Evolutionary conservation across 2,797 vertebrate species (phyloP).

Genomic region (Pagetopsis macropterus): DNA sequence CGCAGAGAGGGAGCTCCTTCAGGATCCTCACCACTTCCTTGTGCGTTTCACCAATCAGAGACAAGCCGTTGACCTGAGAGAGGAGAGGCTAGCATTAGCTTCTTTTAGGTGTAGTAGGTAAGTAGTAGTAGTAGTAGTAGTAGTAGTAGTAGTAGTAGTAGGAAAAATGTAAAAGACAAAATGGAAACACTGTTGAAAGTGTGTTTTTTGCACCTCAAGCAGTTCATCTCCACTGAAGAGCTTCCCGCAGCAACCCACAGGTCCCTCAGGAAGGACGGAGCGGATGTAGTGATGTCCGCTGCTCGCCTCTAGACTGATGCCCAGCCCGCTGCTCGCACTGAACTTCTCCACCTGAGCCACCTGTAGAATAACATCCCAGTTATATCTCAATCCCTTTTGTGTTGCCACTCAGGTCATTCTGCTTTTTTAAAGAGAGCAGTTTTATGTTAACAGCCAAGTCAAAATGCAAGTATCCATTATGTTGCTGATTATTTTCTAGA

Average conservation of each 20-base stretch:
- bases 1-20: slow-evolving; percentile 92
- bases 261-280: slow-evolving; percentile 95
- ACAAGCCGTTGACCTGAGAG: slow-evolving; percentile 91
- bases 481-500: too few species aligned
- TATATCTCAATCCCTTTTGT: background rate
- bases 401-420: background rate
- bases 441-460: background rate
- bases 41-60: slow-evolving; percentile 94
- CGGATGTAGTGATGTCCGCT: slow-evolving; percentile 94
- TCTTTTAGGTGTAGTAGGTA: background rate
- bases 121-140: too few species aligned
- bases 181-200: background rate
- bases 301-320: slow-evolving; percentile 94
- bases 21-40: slow-evolving; percentile 94
- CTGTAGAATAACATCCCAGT: slow-evolving; percentile 71
- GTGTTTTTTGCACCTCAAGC: slow-evolving; percentile 85
- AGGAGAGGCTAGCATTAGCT: background rate
- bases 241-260: slow-evolving; percentile 91
- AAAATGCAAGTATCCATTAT: too few species aligned
- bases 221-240: slow-evolving; percentile 96
- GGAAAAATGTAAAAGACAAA: background rate
- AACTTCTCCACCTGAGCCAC: slow-evolving; percentile 95
- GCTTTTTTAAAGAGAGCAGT: slow-evolving; percentile 1
- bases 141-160: too few species aligned
- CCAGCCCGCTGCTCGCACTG: slow-evolving; percentile 93